phyloP scores from a whole-genome alignment of 23 tunicate genomes.

The Styela clava region DNA sequence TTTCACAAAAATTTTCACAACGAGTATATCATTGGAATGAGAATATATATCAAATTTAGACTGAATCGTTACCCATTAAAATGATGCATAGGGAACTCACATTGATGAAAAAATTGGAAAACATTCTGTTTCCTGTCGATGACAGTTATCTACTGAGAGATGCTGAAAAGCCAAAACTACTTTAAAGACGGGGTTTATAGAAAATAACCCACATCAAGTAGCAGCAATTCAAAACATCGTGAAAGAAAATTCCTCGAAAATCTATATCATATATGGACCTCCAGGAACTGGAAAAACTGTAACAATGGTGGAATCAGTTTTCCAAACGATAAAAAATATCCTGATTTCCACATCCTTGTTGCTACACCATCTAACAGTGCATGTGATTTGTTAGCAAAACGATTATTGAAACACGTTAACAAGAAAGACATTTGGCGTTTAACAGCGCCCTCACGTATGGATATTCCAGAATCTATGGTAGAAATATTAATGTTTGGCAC shows the following conservation, averaged over 20 bases:
- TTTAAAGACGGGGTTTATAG: constrained; percentile 18
- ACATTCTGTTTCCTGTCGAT: neutral
- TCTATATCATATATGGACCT: constrained; percentile 76
- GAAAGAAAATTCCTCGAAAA: neutral
- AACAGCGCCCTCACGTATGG: constrained; percentile 42
- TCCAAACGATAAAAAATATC: constrained; percentile 18
- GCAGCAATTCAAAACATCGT: constrained; percentile 20
- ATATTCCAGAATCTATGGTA: constrained; percentile 14
- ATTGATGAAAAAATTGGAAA: neutral
- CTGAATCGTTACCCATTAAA: constrained; percentile 40
- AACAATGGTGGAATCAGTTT: constrained; percentile 65
- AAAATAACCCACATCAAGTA: constrained; percentile 15
- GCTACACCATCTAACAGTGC: constrained; percentile 84
- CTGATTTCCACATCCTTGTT: constrained; percentile 38
- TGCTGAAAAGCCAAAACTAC: too few species aligned
- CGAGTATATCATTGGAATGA: constrained; percentile 20
- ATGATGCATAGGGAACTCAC: constrained; percentile 49
- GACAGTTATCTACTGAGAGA: too few species aligned
- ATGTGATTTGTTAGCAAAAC: constrained; percentile 43
- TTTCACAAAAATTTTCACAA: constrained; percentile 35
- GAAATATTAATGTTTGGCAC: neutral
- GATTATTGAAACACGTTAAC: constrained; percentile 34
- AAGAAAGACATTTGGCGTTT: constrained; percentile 33
- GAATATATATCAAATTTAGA: constrained; percentile 34
- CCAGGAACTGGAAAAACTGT: constrained; percentile 91